Conservation (phyloP, 1,140 invertebrate species). For the Trichogramma pretiosum region DNA sequence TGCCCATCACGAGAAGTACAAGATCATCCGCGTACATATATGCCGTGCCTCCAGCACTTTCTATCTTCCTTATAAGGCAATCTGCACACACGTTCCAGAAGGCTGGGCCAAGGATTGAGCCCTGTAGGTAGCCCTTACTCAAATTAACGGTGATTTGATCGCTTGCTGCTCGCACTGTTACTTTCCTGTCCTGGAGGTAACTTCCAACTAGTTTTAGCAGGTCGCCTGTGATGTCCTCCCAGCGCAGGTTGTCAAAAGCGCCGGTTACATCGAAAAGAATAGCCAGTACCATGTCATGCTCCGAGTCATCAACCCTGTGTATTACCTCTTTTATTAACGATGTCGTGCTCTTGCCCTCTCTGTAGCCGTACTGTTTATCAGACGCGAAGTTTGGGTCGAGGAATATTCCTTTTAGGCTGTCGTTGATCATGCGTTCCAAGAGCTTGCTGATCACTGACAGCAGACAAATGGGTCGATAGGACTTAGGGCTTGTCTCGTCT, state of each 20-base stretch:
- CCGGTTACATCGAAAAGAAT: constrained; percentile 36
- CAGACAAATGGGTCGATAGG: constrained; percentile 23
- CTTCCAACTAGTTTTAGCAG: constrained; percentile 1
- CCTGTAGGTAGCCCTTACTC: constrained; percentile 12
- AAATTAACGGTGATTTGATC: not conserved
- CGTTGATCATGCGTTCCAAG: constrained; percentile 21
- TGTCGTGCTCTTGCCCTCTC: too few species aligned
- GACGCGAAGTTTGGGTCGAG: not conserved
- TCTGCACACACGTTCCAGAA: constrained; percentile 26
- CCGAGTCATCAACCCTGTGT: not conserved
- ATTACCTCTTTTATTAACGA: not conserved
- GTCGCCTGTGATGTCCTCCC: constrained; percentile 25
- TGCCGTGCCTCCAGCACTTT: not conserved
- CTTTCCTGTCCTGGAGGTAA: not conserved
- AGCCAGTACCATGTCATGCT: constrained; percentile 21
- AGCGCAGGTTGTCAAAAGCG: constrained; percentile 34
- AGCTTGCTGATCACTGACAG: constrained; percentile 20
- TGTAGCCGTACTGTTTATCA: constrained; percentile 3
- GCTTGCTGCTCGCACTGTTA: not conserved
- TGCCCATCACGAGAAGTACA: too few species aligned
- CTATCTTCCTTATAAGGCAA: constrained; percentile 14
- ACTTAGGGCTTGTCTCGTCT: constrained; percentile 8
- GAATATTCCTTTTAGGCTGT: constrained; percentile 10
- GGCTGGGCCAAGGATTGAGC: constrained; percentile 19
- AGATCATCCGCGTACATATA: too few species aligned